phyloP scores from a whole-genome alignment of 2,888 invertebrate genomes.

The Caenorhabditis angaria region DNA sequence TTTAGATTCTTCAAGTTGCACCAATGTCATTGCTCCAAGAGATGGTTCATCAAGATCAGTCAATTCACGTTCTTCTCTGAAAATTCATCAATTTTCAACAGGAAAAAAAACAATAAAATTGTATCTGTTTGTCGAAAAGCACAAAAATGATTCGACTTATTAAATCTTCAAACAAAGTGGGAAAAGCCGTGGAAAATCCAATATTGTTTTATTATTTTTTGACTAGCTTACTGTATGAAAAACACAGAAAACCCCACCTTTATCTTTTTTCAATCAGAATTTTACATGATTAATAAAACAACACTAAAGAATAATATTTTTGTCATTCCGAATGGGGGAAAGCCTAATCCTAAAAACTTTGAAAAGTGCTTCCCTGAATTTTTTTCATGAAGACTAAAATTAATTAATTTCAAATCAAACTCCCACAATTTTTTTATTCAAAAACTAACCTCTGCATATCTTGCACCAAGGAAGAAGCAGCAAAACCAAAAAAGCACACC shows the following conservation, averaged over 20 bases:
- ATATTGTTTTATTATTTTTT: too few relatives aligned
- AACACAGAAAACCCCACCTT: too few relatives aligned
- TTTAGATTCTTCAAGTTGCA: slow-evolving; percentile 14
- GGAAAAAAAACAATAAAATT: not conserved
- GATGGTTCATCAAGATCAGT: slow-evolving; percentile 19
- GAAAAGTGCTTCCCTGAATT: slow-evolving; percentile 3
- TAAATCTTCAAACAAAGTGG: too few relatives aligned
- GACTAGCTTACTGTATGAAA: too few relatives aligned
- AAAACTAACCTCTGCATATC: not conserved
- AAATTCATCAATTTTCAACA: too few relatives aligned
- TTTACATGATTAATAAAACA: too few relatives aligned
- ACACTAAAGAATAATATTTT: too few relatives aligned
- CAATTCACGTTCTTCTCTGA: slow-evolving; percentile 8
- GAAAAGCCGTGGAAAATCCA: too few relatives aligned
- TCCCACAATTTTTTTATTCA: not conserved
- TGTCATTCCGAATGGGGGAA: too few relatives aligned
- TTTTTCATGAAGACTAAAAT: not conserved
- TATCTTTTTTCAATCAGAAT: too few relatives aligned
- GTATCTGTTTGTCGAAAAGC: not conserved
- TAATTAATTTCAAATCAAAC: not conserved
- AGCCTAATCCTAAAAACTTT: not conserved
- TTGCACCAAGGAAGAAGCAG: not conserved
- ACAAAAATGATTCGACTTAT: too few relatives aligned
- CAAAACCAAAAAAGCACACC: not conserved
- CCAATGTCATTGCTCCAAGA: slow-evolving; percentile 10